Percentiles rank a stretch among this genome's conserved stretches.
These are phyloP conservation scores for Homarus gammarus DNA, from an alignment of 2,888 invertebrate genomes.

Conservation along the genomic window DNA sequence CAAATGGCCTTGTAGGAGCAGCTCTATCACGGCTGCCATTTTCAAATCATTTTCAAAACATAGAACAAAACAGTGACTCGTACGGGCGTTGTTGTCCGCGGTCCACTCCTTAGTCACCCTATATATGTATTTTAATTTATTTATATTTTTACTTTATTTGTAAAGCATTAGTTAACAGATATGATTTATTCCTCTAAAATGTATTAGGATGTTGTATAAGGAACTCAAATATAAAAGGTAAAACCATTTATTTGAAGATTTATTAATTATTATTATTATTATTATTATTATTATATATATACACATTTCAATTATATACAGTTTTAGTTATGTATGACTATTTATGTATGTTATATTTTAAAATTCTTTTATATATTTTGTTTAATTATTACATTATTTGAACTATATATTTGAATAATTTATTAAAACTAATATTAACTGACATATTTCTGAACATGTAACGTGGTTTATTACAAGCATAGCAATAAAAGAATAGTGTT, in stretches of 20 bases:
- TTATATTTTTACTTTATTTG: too few relatives aligned
- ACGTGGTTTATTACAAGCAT: background rate
- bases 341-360: background rate
- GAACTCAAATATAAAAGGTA: too few relatives aligned
- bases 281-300: conserved; percentile 7
- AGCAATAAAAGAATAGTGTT: background rate
- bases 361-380: background rate
- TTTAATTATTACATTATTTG: too few relatives aligned
- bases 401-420: too few relatives aligned
- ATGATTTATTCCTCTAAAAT: too few relatives aligned
- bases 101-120: too few relatives aligned
- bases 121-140: too few relatives aligned
- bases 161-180: too few relatives aligned
- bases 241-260: too few relatives aligned
- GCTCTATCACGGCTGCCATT: background rate
- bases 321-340: background rate
- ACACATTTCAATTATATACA: background rate
- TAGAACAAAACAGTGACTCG: background rate
- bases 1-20: background rate
- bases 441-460: too few relatives aligned
- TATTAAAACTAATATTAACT: too few relatives aligned
- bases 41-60: background rate
- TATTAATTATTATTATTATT: background rate
- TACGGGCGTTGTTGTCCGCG: background rate
- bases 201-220: too few relatives aligned